phyloP scores from a whole-genome alignment of 2,113 vertebrate species.

The Dasyurus viverrinus region DNA sequence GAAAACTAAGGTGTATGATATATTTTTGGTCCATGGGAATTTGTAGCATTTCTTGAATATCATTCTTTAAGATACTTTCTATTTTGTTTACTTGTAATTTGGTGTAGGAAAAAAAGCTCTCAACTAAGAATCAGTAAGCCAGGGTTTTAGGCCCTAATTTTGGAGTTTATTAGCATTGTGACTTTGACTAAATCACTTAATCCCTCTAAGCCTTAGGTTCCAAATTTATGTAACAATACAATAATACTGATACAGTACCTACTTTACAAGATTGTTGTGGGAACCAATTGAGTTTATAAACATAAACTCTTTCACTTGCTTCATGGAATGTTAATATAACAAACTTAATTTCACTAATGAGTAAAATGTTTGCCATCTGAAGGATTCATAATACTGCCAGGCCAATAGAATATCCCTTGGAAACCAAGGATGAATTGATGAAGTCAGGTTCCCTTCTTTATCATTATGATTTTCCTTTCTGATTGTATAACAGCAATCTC shows the following conservation, averaged over 20 bases:
- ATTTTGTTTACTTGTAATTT: background rate
- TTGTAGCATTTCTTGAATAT: background rate
- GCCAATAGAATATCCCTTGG: constrained; percentile 2
- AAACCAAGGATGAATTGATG: constrained; percentile 27
- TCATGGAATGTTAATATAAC: background rate
- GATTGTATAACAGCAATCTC: background rate
- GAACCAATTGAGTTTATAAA: background rate
- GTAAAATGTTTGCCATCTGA: constrained; percentile 15
- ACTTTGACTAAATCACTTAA: constrained; percentile 32
- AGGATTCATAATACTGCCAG: constrained; percentile 21
- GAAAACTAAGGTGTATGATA: background rate
- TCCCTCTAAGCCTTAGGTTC: background rate
- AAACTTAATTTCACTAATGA: constrained; percentile 7
- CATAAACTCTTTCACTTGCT: background rate
- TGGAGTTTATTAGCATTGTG: background rate
- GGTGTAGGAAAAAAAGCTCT: background rate
- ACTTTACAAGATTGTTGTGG: background rate
- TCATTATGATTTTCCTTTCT: background rate
- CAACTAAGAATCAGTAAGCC: background rate
- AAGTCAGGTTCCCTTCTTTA: background rate
- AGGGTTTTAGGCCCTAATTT: background rate
- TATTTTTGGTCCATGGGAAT: background rate
- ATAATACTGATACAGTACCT: background rate
- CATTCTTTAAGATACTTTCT: background rate
- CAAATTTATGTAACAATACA: background rate